A percentile compares a stretch with the other conserved stretches of the same genome.
phyloP scores from a whole-genome alignment of 2,797 vertebrate genomes.

The Gymnocypris eckloni region DNA sequence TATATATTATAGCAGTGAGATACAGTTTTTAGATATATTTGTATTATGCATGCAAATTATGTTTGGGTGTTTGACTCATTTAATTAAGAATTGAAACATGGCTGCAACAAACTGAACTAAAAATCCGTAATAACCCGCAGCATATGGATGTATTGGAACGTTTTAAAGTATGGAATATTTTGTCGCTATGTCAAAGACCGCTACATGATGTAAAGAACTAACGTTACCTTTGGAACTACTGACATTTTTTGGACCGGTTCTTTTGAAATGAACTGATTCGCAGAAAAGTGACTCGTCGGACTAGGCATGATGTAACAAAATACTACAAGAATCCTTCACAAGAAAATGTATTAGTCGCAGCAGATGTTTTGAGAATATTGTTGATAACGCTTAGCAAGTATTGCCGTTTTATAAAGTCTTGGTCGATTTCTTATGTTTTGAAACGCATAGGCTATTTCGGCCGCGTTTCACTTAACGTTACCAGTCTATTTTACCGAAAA shows the following conservation, averaged over 20 bases:
- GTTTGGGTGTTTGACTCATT: not conserved
- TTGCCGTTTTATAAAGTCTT: not conserved
- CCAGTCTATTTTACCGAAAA: not conserved
- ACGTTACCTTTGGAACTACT: too few relatives aligned
- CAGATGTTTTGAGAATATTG: not conserved
- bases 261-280: conserved; percentile 14
- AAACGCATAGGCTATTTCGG: not conserved
- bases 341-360: not conserved
- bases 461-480: not conserved
- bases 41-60: not conserved
- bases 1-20: not conserved
- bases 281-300: not conserved
- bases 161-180: not conserved
- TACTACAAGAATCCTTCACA: not conserved
- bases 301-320: conserved; percentile 18
- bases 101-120: not conserved
- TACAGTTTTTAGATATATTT: not conserved
- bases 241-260: not conserved
- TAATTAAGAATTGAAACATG: not conserved
- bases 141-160: not conserved
- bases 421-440: not conserved
- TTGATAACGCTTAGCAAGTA: not conserved
- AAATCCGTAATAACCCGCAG: not conserved
- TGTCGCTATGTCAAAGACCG: not conserved
- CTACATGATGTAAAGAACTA: not conserved